Evolutionary conservation across 2,888 invertebrate genomes (phyloP).

Genomic region (Thereva unica): DNA sequence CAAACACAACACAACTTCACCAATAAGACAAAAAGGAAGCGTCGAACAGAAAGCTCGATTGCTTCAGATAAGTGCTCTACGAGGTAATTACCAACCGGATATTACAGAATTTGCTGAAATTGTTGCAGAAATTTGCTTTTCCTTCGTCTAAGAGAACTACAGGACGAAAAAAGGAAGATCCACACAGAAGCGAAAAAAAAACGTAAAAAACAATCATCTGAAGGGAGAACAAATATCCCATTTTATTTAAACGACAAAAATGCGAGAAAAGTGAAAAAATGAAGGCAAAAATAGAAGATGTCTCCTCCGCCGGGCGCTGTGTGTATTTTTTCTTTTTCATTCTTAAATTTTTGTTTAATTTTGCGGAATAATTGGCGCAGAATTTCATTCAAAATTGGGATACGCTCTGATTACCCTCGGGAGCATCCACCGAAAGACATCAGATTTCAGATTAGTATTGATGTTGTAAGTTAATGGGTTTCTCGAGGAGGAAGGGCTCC

Average conservation of each 20-base stretch:
- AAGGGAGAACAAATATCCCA: conserved; percentile 23
- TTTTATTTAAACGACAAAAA: conserved; percentile 13
- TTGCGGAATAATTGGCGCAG: conserved; percentile 32
- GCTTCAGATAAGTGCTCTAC: conserved; percentile 32
- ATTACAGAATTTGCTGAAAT: conserved; percentile 33
- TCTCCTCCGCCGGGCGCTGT: conserved; percentile 3
- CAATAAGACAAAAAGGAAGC: too few species aligned
- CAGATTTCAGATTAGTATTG: neutral
- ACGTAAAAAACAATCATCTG: conserved; percentile 18
- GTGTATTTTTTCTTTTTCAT: too few species aligned
- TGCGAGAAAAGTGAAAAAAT: conserved; percentile 9
- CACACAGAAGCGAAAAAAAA: conserved; percentile 12
- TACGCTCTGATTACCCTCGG: conserved; percentile 29
- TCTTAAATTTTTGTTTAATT: conserved; percentile 28
- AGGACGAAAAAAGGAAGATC: conserved; percentile 14
- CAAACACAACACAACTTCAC: too few species aligned
- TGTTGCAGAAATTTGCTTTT: conserved; percentile 32
- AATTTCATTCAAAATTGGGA: conserved; percentile 33
- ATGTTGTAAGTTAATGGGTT: too few species aligned
- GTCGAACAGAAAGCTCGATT: conserved; percentile 21
- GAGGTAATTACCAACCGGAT: conserved; percentile 36
- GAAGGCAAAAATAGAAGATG: conserved; percentile 16
- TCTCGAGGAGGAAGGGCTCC: too few species aligned
- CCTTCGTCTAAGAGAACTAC: conserved; percentile 2
- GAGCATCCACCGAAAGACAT: neutral